phyloP scores from a whole-genome alignment of 2,797 vertebrate genomes.

The Aselliscus stoliczkanus region DNA sequence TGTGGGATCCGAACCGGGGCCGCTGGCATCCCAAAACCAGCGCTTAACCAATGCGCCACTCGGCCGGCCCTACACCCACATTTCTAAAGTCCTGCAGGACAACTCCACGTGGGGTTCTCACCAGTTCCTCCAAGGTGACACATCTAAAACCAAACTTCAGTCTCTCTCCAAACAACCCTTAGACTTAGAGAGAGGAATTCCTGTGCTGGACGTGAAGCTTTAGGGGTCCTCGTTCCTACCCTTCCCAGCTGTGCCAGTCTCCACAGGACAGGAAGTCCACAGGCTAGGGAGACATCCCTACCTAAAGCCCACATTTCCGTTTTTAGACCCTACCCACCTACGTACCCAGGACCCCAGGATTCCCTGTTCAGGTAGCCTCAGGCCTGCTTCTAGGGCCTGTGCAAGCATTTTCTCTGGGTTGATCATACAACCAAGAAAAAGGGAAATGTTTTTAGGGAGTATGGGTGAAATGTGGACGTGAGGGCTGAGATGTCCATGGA shows the following conservation, averaged over 20 bases:
- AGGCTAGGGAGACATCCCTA: not conserved
- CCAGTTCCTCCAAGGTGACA: not conserved
- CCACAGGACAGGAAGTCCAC: not conserved
- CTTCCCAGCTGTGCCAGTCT: not conserved
- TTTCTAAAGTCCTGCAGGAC: not conserved
- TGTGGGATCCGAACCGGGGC: too few species aligned
- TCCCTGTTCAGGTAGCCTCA: not conserved
- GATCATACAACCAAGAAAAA: not conserved
- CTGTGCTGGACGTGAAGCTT: too few species aligned
- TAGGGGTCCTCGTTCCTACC: accelerated
- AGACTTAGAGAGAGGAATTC: not conserved
- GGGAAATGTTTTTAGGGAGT: not conserved
- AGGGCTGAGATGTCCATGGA: not conserved
- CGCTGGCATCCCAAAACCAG: too few species aligned
- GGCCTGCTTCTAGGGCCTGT: not conserved
- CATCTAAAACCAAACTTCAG: not conserved
- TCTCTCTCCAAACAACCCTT: not conserved
- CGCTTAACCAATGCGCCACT: too few species aligned
- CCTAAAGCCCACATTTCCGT: not conserved
- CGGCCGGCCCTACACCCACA: not conserved
- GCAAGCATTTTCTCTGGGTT: not conserved
- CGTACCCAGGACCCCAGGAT: not conserved
- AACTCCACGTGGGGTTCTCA: not conserved
- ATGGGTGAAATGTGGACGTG: not conserved
- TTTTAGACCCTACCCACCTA: too few species aligned